Percentiles rank a stretch among this genome's conserved stretches.
These are phyloP conservation scores for Hyposmocoma kahamanoa DNA, from an alignment of 1,140 invertebrate genomes.

Conservation along the genomic window DNA sequence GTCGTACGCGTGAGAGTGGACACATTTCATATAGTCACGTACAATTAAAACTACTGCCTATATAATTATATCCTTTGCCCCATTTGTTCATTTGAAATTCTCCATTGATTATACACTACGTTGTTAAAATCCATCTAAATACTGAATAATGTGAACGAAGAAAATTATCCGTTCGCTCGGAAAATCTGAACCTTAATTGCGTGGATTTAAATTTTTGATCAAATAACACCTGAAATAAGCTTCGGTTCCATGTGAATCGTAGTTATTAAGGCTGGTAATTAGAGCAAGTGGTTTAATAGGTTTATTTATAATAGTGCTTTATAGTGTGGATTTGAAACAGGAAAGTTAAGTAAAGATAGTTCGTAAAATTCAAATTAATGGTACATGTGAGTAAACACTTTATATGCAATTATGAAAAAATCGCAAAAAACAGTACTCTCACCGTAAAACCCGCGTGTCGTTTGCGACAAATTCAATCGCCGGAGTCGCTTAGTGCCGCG, in stretches of 20 bases:
- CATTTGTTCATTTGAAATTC: conserved; percentile 52
- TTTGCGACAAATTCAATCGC: conserved; percentile 33
- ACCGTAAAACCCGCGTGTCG: too few species aligned
- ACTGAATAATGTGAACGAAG: conserved; percentile 18
- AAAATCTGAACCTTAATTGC: conserved; percentile 54
- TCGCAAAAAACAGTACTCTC: too few species aligned
- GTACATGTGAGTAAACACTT: conserved; percentile 10
- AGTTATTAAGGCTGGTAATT: conserved; percentile 45
- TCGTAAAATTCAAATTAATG: conserved; percentile 6
- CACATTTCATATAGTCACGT: conserved; percentile 58
- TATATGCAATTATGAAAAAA: too few species aligned
- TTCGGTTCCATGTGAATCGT: conserved; percentile 32
- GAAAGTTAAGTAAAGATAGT: too few species aligned
- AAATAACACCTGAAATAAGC: conserved; percentile 67
- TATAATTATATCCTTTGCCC: conserved; percentile 63
- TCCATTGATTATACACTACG: conserved; percentile 52
- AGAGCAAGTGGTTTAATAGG: conserved; percentile 21
- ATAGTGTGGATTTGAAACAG: too few species aligned
- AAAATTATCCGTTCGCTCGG: conserved; percentile 34
- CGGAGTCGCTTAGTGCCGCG: conserved; percentile 7
- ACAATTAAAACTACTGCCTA: conserved; percentile 48
- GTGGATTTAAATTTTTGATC: conserved; percentile 52
- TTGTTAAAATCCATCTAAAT: conserved; percentile 55
- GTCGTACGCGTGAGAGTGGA: conserved; percentile 53
- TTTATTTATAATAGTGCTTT: background rate